Percentiles rank a stretch among this genome's conserved stretches.
Conservation (phyloP, 2,113 vertebrate genomes). For the Drymodes brunneopygia region DNA sequence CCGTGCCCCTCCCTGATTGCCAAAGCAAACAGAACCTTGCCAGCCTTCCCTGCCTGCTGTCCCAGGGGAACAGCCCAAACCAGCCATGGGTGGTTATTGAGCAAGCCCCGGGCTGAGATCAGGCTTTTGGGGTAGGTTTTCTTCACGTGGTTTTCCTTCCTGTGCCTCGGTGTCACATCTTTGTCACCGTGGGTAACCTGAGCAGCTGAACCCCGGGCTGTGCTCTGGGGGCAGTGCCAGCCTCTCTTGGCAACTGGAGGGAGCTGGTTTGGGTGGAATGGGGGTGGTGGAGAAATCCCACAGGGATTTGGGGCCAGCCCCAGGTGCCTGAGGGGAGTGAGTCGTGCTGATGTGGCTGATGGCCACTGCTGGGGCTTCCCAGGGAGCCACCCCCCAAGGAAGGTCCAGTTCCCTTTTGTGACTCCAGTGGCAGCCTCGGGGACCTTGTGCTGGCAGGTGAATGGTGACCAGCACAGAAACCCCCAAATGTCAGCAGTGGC, state of each 20-base stretch:
- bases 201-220: background rate
- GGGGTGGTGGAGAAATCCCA: background rate
- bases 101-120: background rate
- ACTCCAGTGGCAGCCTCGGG: background rate
- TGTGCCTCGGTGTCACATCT: background rate
- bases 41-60: background rate
- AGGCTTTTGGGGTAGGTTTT: background rate
- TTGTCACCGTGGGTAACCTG: accelerated
- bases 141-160: background rate
- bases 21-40: background rate
- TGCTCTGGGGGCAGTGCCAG: accelerated
- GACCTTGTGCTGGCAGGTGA: background rate
- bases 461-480: background rate
- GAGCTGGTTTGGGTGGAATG: background rate
- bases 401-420: background rate
- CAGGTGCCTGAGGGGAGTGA: accelerated
- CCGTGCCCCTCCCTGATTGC: accelerated
- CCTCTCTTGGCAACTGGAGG: background rate
- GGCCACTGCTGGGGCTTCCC: background rate
- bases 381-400: background rate
- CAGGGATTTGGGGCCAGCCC: background rate
- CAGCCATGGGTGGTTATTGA: background rate
- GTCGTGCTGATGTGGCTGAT: accelerated
- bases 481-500: background rate
- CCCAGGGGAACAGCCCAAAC: accelerated